Evolutionary conservation across 2,888 invertebrate genomes (phyloP).

Genomic region (Mesochorus sp.): DNA sequence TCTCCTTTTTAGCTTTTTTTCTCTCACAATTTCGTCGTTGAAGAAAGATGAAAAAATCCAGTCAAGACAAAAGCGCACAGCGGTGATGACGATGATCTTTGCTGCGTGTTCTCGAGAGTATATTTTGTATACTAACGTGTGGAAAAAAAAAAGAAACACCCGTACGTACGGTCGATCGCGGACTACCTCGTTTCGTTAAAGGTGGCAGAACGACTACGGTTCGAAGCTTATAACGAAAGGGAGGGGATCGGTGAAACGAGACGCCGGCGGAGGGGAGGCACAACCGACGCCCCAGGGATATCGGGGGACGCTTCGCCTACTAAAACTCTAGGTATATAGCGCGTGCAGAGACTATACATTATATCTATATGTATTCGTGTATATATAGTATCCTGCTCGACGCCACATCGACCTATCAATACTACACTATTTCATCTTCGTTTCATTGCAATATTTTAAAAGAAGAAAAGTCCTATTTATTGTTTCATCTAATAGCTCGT

Average conservation of each 20-base stretch:
- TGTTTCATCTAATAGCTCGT: too few relatives aligned
- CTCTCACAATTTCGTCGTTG: neutral
- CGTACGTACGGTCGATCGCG: constrained; percentile 59
- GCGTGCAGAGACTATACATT: too few relatives aligned
- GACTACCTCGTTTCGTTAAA: constrained; percentile 57
- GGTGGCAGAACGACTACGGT: constrained; percentile 50
- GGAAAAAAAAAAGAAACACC: constrained; percentile 13
- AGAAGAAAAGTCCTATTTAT: too few relatives aligned
- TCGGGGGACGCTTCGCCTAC: constrained; percentile 30
- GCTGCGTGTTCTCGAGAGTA: too few relatives aligned
- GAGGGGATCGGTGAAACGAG: too few relatives aligned
- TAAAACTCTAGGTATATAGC: neutral
- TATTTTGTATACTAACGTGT: too few relatives aligned
- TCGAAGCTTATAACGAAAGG: constrained; percentile 56
- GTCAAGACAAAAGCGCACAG: constrained; percentile 28
- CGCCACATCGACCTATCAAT: constrained; percentile 2
- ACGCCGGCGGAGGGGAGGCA: constrained; percentile 6
- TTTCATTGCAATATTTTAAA: too few relatives aligned
- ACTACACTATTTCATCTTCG: too few relatives aligned
- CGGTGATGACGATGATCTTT: too few relatives aligned
- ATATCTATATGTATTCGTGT: neutral
- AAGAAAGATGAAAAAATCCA: neutral
- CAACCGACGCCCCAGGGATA: constrained; percentile 44
- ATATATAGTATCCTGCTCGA: neutral
- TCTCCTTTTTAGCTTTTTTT: constrained; percentile 2